Conservation (phyloP, 2,888 invertebrate species). For the Ectropis crepuscularia region DNA sequence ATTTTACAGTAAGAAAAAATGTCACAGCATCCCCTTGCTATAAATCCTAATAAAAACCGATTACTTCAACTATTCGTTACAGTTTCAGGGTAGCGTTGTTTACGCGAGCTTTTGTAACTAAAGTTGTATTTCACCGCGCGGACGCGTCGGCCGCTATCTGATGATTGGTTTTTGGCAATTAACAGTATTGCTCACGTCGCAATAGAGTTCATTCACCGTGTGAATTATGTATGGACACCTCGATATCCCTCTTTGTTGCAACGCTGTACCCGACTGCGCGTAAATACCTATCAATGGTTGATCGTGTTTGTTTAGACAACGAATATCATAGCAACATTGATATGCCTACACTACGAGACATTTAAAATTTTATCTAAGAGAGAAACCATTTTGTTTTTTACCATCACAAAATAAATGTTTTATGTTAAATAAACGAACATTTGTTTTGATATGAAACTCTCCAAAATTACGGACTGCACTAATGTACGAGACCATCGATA, state of each 20-base stretch:
- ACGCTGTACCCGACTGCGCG: conserved; percentile 53
- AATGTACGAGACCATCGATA: conserved; percentile 40
- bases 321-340: conserved; percentile 27
- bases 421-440: no score
- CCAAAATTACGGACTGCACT: conserved; percentile 31
- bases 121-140: conserved; percentile 80
- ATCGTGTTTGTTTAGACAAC: conserved; percentile 35
- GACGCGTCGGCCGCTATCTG: conserved; percentile 81
- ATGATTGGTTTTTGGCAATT: conserved; percentile 86
- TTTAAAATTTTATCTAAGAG: no score
- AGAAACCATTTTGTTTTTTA: no score
- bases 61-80: conserved; percentile 38
- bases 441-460: conserved; percentile 24
- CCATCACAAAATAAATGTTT: no score
- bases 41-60: conserved; percentile 28
- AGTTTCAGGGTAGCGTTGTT: conserved; percentile 41
- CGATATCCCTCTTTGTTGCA: conserved; percentile 75
- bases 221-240: conserved; percentile 81
- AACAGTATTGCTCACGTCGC: conserved; percentile 82
- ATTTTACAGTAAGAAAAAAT: not conserved
- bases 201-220: conserved; percentile 82
- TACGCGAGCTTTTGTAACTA: conserved; percentile 71
- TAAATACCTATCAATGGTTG: conserved; percentile 44
- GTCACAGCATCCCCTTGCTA: not conserved
- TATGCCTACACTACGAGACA: no score